Conservation (phyloP, 1,140 invertebrate genomes). For the Drosophila kurseongensis region DNA sequence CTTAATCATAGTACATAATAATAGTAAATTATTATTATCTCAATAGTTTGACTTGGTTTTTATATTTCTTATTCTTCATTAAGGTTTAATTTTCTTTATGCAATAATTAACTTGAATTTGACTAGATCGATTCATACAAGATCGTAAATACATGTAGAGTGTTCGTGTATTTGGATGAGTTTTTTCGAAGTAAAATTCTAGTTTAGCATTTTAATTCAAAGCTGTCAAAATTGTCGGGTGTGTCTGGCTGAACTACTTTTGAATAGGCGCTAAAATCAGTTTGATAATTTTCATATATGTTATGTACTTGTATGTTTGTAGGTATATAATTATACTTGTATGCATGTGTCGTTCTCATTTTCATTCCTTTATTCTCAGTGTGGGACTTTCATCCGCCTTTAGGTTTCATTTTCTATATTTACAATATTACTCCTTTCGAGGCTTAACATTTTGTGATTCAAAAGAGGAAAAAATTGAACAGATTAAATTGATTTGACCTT, state of each 20-base stretch:
- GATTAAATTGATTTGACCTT: constrained; percentile 21
- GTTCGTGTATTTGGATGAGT: constrained; percentile 45
- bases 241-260: constrained; percentile 62
- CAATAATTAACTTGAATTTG: constrained; percentile 83
- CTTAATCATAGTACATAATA: constrained; percentile 66
- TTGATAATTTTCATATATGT: constrained; percentile 71
- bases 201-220: constrained; percentile 68
- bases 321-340: constrained; percentile 47
- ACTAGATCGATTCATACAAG: constrained; percentile 78
- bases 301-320: constrained; percentile 53
- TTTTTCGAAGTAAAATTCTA: constrained; percentile 71
- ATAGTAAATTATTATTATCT: constrained; percentile 77
- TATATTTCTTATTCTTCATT: constrained; percentile 48
- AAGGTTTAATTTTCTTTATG: constrained; percentile 61
- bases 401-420: constrained; percentile 53
- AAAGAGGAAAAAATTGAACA: constrained; percentile 24
- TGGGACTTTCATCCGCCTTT: constrained; percentile 82
- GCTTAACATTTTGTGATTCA: constrained; percentile 42
- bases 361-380: constrained; percentile 52
- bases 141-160: constrained; percentile 76
- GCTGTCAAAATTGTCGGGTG: constrained; percentile 49
- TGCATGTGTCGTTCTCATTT: constrained; percentile 52
- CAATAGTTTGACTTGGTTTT: constrained; percentile 75
- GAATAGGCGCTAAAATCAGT: constrained; percentile 73
- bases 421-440: constrained; percentile 46